Evolutionary conservation across 2,113 vertebrate genomes (phyloP).

Genomic region (Pelecanoides urinatrix): DNA sequence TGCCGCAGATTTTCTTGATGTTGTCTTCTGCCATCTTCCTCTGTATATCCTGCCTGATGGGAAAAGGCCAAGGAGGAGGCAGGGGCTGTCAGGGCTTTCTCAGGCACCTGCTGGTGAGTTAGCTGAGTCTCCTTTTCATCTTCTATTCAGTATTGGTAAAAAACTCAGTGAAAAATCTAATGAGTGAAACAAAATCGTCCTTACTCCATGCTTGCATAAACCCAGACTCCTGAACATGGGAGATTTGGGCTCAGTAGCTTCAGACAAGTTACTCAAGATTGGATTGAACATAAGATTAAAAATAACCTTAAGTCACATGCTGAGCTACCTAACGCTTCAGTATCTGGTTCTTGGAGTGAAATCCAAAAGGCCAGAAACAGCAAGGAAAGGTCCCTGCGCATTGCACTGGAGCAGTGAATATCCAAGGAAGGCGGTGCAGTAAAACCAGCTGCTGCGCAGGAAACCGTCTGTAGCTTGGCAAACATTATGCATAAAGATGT

Average conservation of each 20-base stretch:
- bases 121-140: neutral
- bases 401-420: neutral
- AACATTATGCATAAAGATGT: neutral
- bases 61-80: neutral
- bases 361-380: neutral
- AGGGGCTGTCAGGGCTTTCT: neutral
- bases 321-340: fast-evolving
- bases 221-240: neutral
- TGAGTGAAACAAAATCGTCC: neutral
- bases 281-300: neutral
- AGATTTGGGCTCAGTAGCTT: neutral
- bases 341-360: neutral
- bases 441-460: neutral
- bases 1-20: neutral
- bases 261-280: neutral
- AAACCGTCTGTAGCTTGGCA: neutral
- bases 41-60: neutral
- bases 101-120: neutral
- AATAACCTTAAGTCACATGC: neutral
- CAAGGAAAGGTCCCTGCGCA: fast-evolving
- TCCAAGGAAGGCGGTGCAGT: neutral
- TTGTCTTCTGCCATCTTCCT: neutral
- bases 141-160: neutral
- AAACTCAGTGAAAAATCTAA: neutral
- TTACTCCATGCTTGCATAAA: neutral